A percentile compares a stretch with the other conserved stretches of the same genome.
Conservation (phyloP, 2,888 invertebrate genomes). For the Eupithecia tripunctaria region DNA sequence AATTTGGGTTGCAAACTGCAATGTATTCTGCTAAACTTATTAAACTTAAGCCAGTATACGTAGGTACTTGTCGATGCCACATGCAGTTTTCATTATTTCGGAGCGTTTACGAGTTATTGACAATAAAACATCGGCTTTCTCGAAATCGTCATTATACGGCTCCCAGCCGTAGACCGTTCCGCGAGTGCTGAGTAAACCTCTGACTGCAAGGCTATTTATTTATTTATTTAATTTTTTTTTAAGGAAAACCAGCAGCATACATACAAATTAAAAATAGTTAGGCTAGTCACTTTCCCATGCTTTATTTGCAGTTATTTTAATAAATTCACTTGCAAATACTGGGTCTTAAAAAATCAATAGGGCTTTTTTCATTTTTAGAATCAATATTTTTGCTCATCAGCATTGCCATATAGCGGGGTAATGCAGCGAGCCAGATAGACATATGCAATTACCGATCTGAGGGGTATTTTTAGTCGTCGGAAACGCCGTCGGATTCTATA, state of each 20-base stretch:
- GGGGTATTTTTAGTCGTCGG: too few species aligned
- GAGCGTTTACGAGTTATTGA: conserved; percentile 70
- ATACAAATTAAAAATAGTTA: too few species aligned
- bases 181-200: not conserved
- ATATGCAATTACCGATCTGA: too few species aligned
- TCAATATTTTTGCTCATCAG: too few species aligned
- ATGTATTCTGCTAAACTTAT: not conserved
- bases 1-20: not conserved
- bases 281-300: not conserved
- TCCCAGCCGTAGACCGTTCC: not conserved
- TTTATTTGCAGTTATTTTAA: not conserved
- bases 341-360: not conserved
- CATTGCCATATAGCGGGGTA: too few species aligned
- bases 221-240: too few species aligned
- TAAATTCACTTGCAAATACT: not conserved
- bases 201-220: not conserved
- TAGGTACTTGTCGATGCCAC: conserved; percentile 49
- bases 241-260: too few species aligned
- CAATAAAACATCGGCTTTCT: conserved; percentile 74
- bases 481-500: too few species aligned
- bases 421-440: too few species aligned
- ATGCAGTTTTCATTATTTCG: conserved; percentile 66
- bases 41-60: not conserved
- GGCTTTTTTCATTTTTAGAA: too few species aligned
- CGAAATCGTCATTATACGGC: conserved; percentile 64